Conservation (phyloP, 2,888 invertebrate species). For the Allophyes oxyacanthae region DNA sequence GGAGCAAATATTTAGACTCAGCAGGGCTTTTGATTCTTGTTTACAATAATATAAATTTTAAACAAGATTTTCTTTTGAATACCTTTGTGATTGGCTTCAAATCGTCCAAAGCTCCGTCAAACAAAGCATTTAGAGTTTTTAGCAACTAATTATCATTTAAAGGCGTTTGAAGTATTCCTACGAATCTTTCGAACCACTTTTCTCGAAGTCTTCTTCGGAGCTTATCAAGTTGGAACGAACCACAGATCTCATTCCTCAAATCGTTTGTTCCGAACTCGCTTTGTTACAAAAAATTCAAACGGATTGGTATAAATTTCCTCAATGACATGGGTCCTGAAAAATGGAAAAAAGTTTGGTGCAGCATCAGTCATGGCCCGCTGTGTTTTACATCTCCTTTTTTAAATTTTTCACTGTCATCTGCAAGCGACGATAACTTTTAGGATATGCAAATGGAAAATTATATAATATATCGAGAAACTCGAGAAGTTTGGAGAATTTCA, state of each 20-base stretch:
- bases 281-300: conserved; percentile 27
- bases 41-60: conserved; percentile 33
- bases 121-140: conserved; percentile 11
- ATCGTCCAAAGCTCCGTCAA: conserved; percentile 15
- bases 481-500: not conserved
- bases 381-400: conserved; percentile 10
- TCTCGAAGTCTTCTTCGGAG: not conserved
- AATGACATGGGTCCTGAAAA: conserved; percentile 33
- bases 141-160: no score
- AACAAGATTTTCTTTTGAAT: not conserved
- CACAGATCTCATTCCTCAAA: conserved; percentile 16
- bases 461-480: not conserved
- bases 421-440: conserved; percentile 7
- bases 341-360: conserved; percentile 35
- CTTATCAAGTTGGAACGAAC: not conserved
- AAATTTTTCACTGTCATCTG: conserved; percentile 30
- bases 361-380: conserved; percentile 1
- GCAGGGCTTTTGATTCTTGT: conserved; percentile 37
- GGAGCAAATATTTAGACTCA: conserved; percentile 38
- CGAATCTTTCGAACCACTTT: conserved; percentile 2
- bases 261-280: conserved; percentile 15
- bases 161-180: no score
- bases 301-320: conserved; percentile 20
- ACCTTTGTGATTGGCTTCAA: conserved; percentile 27
- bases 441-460: conserved; percentile 5